Evolutionary conservation across 2,797 vertebrate species (phyloP), one percentile per base, ranked within the genome.

Genomic region (Argyrosomus regius): DNA sequence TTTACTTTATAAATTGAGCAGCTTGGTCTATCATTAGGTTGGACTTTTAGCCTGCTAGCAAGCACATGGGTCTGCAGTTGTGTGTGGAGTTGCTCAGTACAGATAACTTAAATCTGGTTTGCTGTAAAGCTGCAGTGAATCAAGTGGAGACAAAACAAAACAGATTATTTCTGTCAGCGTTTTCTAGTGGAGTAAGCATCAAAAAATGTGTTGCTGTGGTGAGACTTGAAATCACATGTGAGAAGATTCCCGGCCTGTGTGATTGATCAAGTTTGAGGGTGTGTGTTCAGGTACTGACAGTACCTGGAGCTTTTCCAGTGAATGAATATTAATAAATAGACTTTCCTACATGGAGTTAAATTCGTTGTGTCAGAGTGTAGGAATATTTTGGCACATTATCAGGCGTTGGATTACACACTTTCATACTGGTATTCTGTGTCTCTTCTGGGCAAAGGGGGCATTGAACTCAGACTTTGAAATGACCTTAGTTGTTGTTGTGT

Each of bases 391-490:
- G 62, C 80, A 66, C 73, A 13, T 75, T 63, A 41, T 59, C 49
- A 56, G 75, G 83, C 77, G 52, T 92, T 84, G 59, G 16, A 45
- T 90, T 87, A 69, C 84, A 49, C 59, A 56, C 61, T 69, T 64
- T 77, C 57, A 73, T 76, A 39, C 8, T 39, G 35, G 35, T 39
- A 63, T 72, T 69, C 11, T n/a, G 18, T 28, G 6, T 71, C 59
- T 69, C 10, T 59, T 50, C 73, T 53, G 67, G 17, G 72, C 24
- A 49, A 5, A 0, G 10, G 39, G 10, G 28, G 61, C 31, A 46
- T 49, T 43, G 17, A 85, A 49, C 26, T 64, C 41, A 12, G 16
- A 46, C 49, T 72, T 60, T 49, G 26, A 61, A 62, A 56, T 35
- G 5, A 75, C 20, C 5, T 46, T 2, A 0, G 7, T 39, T 45